phyloP scores from a whole-genome alignment of 1,140 invertebrate species.

The Gonatopus flavifemur region DNA sequence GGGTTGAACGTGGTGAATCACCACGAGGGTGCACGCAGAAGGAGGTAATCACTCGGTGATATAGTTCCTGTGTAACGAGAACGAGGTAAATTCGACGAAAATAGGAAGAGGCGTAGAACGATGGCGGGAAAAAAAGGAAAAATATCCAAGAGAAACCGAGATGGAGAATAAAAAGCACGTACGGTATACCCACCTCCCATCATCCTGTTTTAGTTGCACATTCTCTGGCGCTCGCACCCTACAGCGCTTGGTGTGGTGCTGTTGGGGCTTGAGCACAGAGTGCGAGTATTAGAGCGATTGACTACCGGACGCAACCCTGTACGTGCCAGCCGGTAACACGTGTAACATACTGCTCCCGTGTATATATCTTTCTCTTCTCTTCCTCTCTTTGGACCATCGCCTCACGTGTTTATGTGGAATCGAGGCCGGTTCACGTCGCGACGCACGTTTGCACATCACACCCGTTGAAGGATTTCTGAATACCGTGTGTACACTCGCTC shows the following conservation, averaged over 20 bases:
- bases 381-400: constrained; percentile 31
- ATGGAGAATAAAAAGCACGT: too few species aligned
- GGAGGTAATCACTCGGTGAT: constrained; percentile 55
- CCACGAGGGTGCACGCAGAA: constrained; percentile 31
- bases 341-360: constrained; percentile 56
- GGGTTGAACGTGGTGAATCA: constrained; percentile 14
- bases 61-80: constrained; percentile 44
- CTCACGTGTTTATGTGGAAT: constrained; percentile 49
- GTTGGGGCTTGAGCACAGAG: too few species aligned
- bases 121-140: constrained; percentile 2
- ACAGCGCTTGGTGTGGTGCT: constrained; percentile 3
- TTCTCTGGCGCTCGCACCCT: constrained; percentile 6
- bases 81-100: constrained; percentile 3
- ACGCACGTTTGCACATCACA: constrained; percentile 22
- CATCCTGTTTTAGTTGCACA: too few species aligned
- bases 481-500: neutral
- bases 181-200: too few species aligned
- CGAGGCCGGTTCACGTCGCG: constrained; percentile 32
- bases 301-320: constrained; percentile 56
- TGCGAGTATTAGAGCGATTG: constrained; percentile 57
- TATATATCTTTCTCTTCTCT: constrained; percentile 36
- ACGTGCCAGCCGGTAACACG: constrained; percentile 56
- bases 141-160: constrained; percentile 12
- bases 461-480: neutral
- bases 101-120: neutral